Percentiles rank a stretch among this genome's conserved stretches.
These are phyloP conservation scores for Enteromius thamalakanensis DNA, from an alignment of 2,797 vertebrate genomes.

Conservation along the genomic window DNA sequence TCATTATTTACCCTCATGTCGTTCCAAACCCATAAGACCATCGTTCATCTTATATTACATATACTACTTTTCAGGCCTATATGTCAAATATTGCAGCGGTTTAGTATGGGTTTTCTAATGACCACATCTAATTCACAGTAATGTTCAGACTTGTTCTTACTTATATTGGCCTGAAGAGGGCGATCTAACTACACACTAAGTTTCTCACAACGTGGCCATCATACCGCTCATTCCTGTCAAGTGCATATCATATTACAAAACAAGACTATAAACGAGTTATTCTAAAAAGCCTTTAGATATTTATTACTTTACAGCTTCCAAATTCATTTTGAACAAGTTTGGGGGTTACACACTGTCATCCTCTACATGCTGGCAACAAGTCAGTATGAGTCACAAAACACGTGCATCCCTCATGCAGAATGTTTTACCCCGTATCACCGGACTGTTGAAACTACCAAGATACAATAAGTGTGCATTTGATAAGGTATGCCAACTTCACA, in stretches of 20 bases:
- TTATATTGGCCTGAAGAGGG: slow-evolving; percentile 29
- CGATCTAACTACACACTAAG: slow-evolving; percentile 7
- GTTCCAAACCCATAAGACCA: too few relatives aligned
- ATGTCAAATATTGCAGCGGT: neutral
- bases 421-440: neutral
- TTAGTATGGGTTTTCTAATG: neutral
- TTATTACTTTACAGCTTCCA: neutral
- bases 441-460: neutral
- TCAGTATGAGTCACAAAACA: neutral
- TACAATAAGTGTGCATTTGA: neutral
- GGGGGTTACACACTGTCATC: neutral
- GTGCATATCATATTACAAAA: slow-evolving; percentile 14
- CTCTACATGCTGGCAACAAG: neutral
- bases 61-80: neutral
- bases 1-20: too few relatives aligned
- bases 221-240: neutral
- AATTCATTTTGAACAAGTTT: neutral
- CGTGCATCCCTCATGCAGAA: neutral
- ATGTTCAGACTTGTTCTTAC: neutral
- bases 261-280: neutral
- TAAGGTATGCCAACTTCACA: neutral
- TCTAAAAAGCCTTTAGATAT: neutral
- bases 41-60: too few relatives aligned
- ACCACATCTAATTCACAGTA: too few relatives aligned
- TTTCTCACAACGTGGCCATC: neutral